Evolutionary conservation across 2,888 invertebrate species (phyloP), one percentile per base, ranked within the genome.

Genomic region (Drosophila conformis): DNA sequence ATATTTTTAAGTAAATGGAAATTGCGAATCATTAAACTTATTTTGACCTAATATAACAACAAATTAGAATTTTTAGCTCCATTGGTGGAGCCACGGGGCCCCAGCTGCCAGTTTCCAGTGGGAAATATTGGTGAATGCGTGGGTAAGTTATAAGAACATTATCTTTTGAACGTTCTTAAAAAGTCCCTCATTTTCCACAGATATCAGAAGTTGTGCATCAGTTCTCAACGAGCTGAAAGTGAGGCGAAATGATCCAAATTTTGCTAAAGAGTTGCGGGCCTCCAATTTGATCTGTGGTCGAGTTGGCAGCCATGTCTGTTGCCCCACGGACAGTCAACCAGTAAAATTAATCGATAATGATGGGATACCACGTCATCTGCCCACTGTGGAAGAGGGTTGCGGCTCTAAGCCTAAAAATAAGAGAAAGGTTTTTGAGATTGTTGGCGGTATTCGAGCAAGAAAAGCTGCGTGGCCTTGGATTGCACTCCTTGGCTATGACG

Each of bases 401-500:
- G 97, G 97, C 0, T 87, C 93, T 58, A 95, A 94, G 51, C 94
- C 95, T 73, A 93, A 93, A 0, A 4, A 0, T 11, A 7, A n/a
- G 10, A 40, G 10, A n/a, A 0, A n/a, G n/a, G n/a, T n/a, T n/a
- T n/a, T n/a, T n/a, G n/a, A n/a, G n/a, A n/a, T n/a, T 3, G 7
- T 97, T 0, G 96, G 96, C 8, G 97, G 97, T 0, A 92, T 94
- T 0, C 94, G 95, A 11, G 96, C 96, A 8, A 93, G 94, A 58
- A 7, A 7, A 1, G 7, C 96, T 27, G 95, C 96, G 60, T 97
- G 96, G 95, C 97, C 97, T 0, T 97, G 97, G 97, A 94, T 97
- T 81, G 95, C 95, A 0, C 94, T 96, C 3, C 93, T 97, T 42
- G 97, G 97, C 0, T 97, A 96, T 90, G 94, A 93, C 76, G 92